phyloP scores from a whole-genome alignment of 2,888 invertebrate species.

The Drosophila nr. fundita region DNA sequence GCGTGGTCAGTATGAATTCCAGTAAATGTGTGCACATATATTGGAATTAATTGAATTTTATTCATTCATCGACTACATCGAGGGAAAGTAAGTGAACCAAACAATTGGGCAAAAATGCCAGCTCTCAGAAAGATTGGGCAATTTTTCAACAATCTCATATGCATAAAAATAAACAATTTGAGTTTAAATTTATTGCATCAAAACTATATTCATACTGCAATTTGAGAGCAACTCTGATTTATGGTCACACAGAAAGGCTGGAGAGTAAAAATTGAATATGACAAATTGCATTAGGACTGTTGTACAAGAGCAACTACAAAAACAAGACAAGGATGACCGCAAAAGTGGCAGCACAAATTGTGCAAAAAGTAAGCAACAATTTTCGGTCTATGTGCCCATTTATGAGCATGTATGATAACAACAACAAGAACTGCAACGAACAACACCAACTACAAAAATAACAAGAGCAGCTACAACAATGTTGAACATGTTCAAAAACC shows the following conservation, averaged over 20 bases:
- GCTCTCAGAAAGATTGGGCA: constrained; percentile 7
- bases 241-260: constrained; percentile 56
- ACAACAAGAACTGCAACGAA: constrained; percentile 24
- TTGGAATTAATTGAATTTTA: constrained; percentile 64
- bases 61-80: constrained; percentile 30
- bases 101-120: constrained; percentile 47
- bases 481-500: constrained; percentile 71
- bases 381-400: constrained; percentile 45
- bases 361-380: constrained; percentile 69
- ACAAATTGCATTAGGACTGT: constrained; percentile 73
- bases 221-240: constrained; percentile 61
- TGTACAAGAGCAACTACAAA: constrained; percentile 15
- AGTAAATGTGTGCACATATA: constrained; percentile 57
- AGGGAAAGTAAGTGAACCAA: constrained; percentile 17
- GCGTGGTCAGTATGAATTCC: constrained; percentile 56
- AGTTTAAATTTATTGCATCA: constrained; percentile 40
- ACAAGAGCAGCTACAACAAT: constrained; percentile 44
- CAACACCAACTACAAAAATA: constrained; percentile 23
- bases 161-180: constrained; percentile 34
- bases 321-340: constrained; percentile 56
- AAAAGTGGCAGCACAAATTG: constrained; percentile 70
- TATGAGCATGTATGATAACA: constrained; percentile 57
- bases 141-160: constrained; percentile 11
- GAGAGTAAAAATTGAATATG: constrained; percentile 69
- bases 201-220: constrained; percentile 30